Conservation (phyloP, 2,113 vertebrate genomes). For the Chlamydotis undulata region DNA sequence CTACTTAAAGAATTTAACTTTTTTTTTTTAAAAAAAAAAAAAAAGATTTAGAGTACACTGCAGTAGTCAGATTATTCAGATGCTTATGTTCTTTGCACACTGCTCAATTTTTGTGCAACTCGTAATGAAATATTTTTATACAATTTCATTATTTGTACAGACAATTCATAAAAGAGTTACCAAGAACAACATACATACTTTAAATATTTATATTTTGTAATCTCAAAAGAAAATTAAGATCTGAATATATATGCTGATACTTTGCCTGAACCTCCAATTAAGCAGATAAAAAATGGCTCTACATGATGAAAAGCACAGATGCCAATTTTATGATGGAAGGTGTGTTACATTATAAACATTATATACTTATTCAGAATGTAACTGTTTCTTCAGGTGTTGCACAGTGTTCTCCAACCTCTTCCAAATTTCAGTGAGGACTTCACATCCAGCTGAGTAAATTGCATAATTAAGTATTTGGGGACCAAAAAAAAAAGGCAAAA, state of each 20-base stretch:
- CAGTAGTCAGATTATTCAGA: neutral
- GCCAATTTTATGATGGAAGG: neutral
- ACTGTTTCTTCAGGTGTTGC: neutral
- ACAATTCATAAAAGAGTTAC: neutral
- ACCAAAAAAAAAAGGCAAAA: neutral
- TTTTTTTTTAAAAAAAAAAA: neutral
- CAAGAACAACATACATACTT: neutral
- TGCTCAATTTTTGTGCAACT: neutral
- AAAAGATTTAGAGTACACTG: neutral
- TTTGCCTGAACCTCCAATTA: neutral
- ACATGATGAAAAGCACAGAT: neutral
- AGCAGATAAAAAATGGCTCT: neutral
- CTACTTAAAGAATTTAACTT: neutral
- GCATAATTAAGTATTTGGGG: neutral
- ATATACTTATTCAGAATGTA: neutral
- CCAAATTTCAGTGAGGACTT: neutral
- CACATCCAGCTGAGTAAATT: neutral
- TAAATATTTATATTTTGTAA: neutral
- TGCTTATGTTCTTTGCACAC: neutral
- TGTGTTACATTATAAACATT: neutral
- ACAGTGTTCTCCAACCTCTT: neutral
- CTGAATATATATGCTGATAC: neutral
- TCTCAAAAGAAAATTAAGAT: neutral
- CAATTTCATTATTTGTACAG: neutral
- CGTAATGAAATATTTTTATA: neutral